Evolutionary conservation across 1,140 invertebrate species (phyloP).

Genomic region (Heliconius nattereri): DNA sequence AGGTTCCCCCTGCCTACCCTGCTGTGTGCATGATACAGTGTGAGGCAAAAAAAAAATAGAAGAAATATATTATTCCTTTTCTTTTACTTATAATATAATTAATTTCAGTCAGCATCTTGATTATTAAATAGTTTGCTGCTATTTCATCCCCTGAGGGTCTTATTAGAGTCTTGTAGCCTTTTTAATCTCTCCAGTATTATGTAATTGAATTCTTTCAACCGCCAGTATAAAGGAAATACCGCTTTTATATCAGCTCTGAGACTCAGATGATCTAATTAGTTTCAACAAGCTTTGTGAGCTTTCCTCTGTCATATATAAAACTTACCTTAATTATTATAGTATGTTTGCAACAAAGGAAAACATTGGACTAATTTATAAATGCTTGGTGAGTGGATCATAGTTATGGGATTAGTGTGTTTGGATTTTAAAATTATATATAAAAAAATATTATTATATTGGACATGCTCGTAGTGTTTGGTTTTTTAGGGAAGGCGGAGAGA

Average conservation of each 20-base stretch:
- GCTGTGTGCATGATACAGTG: too few relatives aligned
- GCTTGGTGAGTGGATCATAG: background rate
- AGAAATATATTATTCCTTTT: too few relatives aligned
- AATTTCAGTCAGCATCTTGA: constrained; percentile 31
- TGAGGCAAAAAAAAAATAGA: too few relatives aligned
- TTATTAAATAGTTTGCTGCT: constrained; percentile 61
- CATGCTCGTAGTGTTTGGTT: too few relatives aligned
- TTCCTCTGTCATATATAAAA: constrained; percentile 31
- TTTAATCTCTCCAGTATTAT: constrained; percentile 68
- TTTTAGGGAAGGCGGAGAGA: too few relatives aligned
- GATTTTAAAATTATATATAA: too few relatives aligned
- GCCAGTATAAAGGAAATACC: constrained; percentile 61
- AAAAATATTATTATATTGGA: too few relatives aligned
- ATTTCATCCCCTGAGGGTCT: constrained; percentile 58
- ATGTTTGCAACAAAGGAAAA: background rate
- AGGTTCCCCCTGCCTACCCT: too few relatives aligned
- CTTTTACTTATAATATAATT: background rate
- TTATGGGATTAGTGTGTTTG: background rate
- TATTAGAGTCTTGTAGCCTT: constrained; percentile 53
- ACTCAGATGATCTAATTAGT: constrained; percentile 59
- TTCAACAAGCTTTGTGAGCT: constrained; percentile 38
- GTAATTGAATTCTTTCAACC: constrained; percentile 69
- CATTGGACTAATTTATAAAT: background rate
- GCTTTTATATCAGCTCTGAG: constrained; percentile 61
- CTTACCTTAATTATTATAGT: constrained; percentile 7